phyloP scores from a whole-genome alignment of 2,113 vertebrate species.

The Mus musculus region DNA sequence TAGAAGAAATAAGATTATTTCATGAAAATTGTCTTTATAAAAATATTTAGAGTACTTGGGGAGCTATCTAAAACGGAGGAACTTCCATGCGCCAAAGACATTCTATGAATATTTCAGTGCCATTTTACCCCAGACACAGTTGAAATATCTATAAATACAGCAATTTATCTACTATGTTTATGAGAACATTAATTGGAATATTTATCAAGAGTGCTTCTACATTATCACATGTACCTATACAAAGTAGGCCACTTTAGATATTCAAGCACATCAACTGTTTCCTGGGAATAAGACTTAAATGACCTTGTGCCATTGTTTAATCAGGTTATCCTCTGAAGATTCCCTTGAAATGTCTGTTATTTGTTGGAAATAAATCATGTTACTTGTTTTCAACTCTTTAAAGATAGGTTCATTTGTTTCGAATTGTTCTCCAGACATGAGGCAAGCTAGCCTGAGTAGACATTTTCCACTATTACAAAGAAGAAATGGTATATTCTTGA shows the following conservation, averaged over 20 bases:
- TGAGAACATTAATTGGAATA: background rate
- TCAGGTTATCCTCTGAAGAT: background rate
- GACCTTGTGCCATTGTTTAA: background rate
- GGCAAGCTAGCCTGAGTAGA: background rate
- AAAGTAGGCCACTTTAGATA: background rate
- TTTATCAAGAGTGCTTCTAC: background rate
- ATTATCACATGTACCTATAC: background rate
- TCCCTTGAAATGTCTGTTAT: background rate
- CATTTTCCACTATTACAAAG: background rate
- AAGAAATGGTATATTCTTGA: background rate
- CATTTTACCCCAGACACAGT: background rate
- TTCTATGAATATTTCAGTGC: background rate
- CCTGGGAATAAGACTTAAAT: background rate
- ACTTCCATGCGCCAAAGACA: background rate
- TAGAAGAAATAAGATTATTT: background rate
- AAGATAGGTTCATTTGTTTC: slow-evolving; percentile 14
- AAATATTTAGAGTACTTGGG: background rate
- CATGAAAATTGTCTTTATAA: background rate
- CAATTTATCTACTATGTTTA: background rate
- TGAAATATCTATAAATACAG: background rate
- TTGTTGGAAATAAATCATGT: background rate
- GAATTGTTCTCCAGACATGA: background rate
- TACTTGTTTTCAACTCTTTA: background rate
- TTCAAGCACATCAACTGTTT: background rate
- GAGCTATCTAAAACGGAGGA: background rate